Base-by-base conservation (phyloP, 1,140 invertebrate genomes). In the Drosophila micromelanica region DNA sequence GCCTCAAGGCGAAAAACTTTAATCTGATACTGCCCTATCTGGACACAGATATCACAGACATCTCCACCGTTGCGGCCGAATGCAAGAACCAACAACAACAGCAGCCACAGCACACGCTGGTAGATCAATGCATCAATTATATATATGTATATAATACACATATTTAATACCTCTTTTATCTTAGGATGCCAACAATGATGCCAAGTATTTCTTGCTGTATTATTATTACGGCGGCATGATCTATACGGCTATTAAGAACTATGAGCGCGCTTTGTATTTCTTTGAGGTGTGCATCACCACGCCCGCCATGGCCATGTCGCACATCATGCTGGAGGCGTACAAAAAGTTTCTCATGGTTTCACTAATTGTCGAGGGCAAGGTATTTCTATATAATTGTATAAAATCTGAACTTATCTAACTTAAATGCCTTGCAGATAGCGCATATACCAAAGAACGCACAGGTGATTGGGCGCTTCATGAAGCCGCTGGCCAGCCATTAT, bases 191-290 rank as follows among this genome's bases (percentile, higher is more conserved):
- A 95, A 95, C 54, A 95, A 95, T 72, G 98, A 97, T 94, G 97
- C 98, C 92, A 95, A 98, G 93, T 96, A 98, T 92, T 98, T 98
- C 91, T 93, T 99, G 40, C 93, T 98, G 0, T 99, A 98, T 92
- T 99, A 97, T 91, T 99, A 99, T 92, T 99, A 99, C 93, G 98
- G 98, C 49, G 98, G 98, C 52, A 98, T 99, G 96, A 98, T 99
- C 76, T 99, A 98, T 89, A 95, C 97, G 56, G 97, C 96, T 15
- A 92, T 99, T 49, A 98, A 98, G 91, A 97, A 98, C 87, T 98
- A 96, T 91, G 96, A 98, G 60, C 94, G 97, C 90, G 97, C 98
- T 20, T 93, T 99, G 40, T 99, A 98, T 92, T 98, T 98, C 92
- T 98, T 98, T 93, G 98, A 99, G 95, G 97, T 98, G 46, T 97